Conservation (phyloP, 2,797 vertebrate species). For the Xiphorhynchus erythropygius region DNA sequence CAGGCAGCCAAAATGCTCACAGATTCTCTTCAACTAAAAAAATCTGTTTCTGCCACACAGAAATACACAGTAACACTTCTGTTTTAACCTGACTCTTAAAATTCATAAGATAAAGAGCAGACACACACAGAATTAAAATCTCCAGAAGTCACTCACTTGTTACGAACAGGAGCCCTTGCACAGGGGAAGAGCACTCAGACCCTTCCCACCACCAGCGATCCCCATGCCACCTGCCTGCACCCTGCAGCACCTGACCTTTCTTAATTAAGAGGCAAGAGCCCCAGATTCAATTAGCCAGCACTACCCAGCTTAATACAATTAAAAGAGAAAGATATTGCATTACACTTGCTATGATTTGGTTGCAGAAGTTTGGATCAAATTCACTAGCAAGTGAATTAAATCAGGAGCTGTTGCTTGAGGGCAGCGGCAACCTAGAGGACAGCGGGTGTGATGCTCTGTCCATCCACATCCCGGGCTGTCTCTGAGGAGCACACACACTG, state of each 20-base stretch:
- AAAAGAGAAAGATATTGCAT: constrained; percentile 23
- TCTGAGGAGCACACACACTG: accelerated
- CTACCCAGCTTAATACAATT: constrained; percentile 26
- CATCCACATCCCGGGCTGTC: accelerated
- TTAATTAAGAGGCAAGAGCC: constrained; percentile 40
- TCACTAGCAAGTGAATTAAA: constrained; percentile 3
- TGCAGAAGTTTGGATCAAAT: constrained; percentile 37
- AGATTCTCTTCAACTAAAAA: background rate
- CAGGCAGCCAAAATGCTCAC: background rate
- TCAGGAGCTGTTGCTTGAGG: background rate
- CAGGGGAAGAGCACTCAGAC: background rate
- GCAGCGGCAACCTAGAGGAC: background rate
- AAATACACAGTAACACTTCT: background rate
- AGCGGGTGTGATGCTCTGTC: accelerated
- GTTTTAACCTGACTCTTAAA: background rate
- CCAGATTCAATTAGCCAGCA: constrained; percentile 34
- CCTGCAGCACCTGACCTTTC: background rate
- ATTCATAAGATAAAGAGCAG: background rate
- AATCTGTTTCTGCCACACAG: background rate
- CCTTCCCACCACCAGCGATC: accelerated
- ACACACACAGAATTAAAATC: background rate
- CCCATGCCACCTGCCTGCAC: accelerated
- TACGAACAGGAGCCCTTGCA: background rate
- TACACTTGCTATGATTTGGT: constrained; percentile 20
- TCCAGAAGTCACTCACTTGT: background rate